These are phyloP conservation scores for Lagopus muta DNA, from an alignment of 2,113 vertebrate genomes.

Conservation along the genomic window DNA sequence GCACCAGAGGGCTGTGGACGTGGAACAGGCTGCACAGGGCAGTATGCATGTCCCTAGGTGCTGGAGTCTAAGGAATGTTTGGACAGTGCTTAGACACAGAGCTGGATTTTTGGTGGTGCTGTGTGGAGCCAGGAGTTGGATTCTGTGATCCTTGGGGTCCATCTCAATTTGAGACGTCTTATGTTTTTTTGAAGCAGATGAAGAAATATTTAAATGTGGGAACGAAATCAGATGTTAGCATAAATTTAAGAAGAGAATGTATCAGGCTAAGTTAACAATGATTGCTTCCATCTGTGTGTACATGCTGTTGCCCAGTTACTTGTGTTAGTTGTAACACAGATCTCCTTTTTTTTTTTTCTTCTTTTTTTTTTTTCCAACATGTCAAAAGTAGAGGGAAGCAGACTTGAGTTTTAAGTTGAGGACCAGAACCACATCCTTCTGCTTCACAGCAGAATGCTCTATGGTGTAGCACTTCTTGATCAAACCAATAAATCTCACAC, in stretches of 20 bases:
- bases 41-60: background rate
- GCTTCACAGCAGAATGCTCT: background rate
- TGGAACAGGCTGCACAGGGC: background rate
- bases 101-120: background rate
- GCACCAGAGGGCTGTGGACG: background rate
- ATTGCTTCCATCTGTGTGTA: background rate
- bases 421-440: background rate
- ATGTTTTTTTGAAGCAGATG: background rate
- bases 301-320: background rate
- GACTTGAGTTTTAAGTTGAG: background rate
- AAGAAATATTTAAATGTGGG: background rate
- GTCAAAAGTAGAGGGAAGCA: background rate
- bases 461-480: background rate
- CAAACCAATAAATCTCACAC: background rate
- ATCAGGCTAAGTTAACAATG: background rate
- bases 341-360: background rate
- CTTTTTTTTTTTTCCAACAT: accelerated
- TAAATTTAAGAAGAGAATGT: background rate
- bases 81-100: background rate
- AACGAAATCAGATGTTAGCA: background rate
- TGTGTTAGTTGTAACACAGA: background rate
- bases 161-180: background rate
- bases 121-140: background rate
- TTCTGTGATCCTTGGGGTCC: background rate
- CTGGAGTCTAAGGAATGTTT: background rate